Percentiles rank a stretch among this genome's conserved stretches.
Evolutionary conservation across 2,797 vertebrate genomes (phyloP).

Genomic region (Ispidina lecontei): DNA sequence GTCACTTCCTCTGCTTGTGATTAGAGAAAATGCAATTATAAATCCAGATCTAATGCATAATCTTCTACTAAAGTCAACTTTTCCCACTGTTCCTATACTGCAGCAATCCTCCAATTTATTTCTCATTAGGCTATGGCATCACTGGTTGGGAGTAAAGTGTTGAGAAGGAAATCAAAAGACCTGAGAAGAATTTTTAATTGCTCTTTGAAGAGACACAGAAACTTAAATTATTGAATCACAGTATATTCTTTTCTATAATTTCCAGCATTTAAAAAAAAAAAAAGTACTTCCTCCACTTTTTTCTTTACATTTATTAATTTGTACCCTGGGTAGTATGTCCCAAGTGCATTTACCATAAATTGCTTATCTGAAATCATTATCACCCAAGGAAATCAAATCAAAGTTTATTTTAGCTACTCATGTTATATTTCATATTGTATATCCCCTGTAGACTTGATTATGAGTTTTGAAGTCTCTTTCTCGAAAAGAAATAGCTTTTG

Average conservation of each 20-base stretch:
- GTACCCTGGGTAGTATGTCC: not conserved
- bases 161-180: slow-evolving; percentile 6
- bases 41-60: slow-evolving; percentile 36
- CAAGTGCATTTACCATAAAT: not conserved
- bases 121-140: slow-evolving; percentile 13
- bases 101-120: slow-evolving; percentile 43
- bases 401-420: slow-evolving; percentile 9
- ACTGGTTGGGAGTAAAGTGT: not conserved
- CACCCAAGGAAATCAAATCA: slow-evolving; percentile 18
- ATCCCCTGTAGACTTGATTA: not conserved
- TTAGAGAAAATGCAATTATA: slow-evolving; percentile 48
- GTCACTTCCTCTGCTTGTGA: not conserved
- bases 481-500: slow-evolving; percentile 17
- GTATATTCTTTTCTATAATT: not conserved
- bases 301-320: not conserved
- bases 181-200: slow-evolving; percentile 16
- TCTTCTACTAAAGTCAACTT: slow-evolving; percentile 42
- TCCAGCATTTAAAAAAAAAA: not conserved
- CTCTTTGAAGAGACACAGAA: not conserved
- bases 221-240: not conserved
- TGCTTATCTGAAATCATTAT: not conserved
- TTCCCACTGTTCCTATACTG: not conserved
- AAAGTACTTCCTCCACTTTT: not conserved
- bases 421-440: not conserved
- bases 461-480: slow-evolving; percentile 13